Conservation (phyloP, 2,797 vertebrate species). For the Manis crassicaudata region DNA sequence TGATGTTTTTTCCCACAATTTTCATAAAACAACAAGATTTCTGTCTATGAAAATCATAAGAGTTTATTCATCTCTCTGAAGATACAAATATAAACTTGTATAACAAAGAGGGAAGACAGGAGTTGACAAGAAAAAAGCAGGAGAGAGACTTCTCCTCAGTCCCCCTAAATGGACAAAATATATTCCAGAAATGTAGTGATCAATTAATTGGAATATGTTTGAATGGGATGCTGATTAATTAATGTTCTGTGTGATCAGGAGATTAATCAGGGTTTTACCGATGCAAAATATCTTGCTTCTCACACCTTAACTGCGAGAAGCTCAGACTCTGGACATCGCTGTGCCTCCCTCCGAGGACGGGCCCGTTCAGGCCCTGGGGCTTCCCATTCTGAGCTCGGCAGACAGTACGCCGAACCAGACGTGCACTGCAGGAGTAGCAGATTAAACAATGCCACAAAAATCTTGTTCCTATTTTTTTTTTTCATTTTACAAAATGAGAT, state of each 20-base stretch:
- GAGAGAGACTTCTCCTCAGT: neutral
- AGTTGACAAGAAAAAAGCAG: no score
- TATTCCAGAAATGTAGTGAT: neutral
- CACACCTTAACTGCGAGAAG: neutral
- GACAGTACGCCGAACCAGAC: fast-evolving
- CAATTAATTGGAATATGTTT: neutral
- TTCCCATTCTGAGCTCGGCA: neutral
- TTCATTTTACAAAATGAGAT: neutral
- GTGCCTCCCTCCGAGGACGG: neutral
- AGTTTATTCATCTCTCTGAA: neutral
- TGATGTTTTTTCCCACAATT: neutral
- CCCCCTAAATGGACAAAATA: no score
- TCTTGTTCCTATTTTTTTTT: neutral
- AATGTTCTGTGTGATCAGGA: neutral
- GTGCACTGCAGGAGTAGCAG: neutral
- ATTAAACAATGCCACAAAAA: neutral
- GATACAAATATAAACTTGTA: neutral
- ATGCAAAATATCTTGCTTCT: neutral
- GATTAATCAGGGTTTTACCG: neutral
- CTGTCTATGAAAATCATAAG: fast-evolving
- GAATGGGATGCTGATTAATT: neutral
- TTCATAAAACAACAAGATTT: neutral
- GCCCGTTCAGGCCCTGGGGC: fast-evolving
- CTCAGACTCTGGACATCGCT: neutral
- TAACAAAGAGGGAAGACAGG: neutral